These are phyloP conservation scores for Marmota flaviventris DNA, from an alignment of 2,113 vertebrate genomes.

Conservation along the genomic window DNA sequence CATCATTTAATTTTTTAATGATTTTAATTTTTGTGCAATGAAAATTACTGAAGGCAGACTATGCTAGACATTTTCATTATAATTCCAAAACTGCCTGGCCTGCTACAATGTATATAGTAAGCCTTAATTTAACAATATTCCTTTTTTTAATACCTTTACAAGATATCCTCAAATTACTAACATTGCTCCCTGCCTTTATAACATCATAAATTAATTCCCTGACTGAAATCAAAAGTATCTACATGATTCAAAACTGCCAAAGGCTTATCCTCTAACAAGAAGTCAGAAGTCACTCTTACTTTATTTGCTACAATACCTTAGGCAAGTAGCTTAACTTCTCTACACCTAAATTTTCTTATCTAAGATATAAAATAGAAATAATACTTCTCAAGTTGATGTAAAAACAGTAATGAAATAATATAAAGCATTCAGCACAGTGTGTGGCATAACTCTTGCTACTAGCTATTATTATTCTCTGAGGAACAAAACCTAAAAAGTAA, in stretches of 20 bases:
- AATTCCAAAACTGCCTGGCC: background rate
- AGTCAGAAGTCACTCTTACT: background rate
- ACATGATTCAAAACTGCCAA: slow-evolving; percentile 61
- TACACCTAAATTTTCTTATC: slow-evolving; percentile 18
- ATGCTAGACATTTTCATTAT: slow-evolving; percentile 43
- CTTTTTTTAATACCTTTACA: background rate
- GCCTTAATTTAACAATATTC: background rate
- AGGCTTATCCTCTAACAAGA: background rate
- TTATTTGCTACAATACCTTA: background rate
- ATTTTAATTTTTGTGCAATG: slow-evolving; percentile 9
- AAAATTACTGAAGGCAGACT: background rate
- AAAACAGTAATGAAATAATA: slow-evolving; percentile 47
- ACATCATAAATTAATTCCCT: background rate
- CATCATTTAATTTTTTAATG: slow-evolving; percentile 5
- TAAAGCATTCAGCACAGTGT: background rate
- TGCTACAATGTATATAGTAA: background rate
- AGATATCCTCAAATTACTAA: slow-evolving; percentile 20
- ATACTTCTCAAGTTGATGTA: background rate
- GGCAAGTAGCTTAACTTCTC: slow-evolving; percentile 22
- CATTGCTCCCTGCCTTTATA: background rate
- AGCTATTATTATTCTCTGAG: slow-evolving; percentile 29
- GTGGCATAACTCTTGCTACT: slow-evolving; percentile 24
- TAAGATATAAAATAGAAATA: background rate
- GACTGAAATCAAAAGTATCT: background rate
- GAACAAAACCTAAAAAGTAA: slow-evolving; percentile 17